Conservation (phyloP, 2,888 invertebrate genomes). For the Notocelia uddmanniana region DNA sequence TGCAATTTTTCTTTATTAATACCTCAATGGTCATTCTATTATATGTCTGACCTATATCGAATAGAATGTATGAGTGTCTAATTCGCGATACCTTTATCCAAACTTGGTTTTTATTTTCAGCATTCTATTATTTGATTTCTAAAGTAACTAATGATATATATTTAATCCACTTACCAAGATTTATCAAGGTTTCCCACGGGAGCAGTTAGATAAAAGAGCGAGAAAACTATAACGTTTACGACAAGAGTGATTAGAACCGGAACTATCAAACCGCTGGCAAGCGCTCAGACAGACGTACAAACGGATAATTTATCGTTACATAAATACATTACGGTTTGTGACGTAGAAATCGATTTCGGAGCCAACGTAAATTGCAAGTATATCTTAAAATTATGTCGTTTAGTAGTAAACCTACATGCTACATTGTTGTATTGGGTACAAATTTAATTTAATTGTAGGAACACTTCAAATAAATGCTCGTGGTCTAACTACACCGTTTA, state of each 20-base stretch:
- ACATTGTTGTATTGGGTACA: not conserved
- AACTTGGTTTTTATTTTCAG: no score
- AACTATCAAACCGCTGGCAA: constrained; percentile 24
- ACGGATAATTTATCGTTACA: constrained; percentile 14
- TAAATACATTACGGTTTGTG: constrained; percentile 4
- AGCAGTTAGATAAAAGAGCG: not conserved
- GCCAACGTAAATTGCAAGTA: not conserved
- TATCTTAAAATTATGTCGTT: not conserved
- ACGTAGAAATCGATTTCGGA: not conserved
- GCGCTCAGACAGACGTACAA: constrained; percentile 12
- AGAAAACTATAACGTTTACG: constrained; percentile 5
- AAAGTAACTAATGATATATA: not conserved
- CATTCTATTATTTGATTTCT: no score
- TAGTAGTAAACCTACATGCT: not conserved
- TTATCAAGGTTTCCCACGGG: no score
- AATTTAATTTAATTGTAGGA: no score
- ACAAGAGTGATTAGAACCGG: constrained; percentile 14
- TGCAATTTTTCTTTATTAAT: not conserved
- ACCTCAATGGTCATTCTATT: no score
- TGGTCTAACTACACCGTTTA: no score
- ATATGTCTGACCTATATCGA: no score
- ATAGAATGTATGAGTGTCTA: no score
- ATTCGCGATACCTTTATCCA: no score
- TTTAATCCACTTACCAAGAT: not conserved
- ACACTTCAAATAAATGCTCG: no score